Base-by-base conservation (phyloP, 1,140 invertebrate genomes). In the Druon quercuslanigerum region DNA sequence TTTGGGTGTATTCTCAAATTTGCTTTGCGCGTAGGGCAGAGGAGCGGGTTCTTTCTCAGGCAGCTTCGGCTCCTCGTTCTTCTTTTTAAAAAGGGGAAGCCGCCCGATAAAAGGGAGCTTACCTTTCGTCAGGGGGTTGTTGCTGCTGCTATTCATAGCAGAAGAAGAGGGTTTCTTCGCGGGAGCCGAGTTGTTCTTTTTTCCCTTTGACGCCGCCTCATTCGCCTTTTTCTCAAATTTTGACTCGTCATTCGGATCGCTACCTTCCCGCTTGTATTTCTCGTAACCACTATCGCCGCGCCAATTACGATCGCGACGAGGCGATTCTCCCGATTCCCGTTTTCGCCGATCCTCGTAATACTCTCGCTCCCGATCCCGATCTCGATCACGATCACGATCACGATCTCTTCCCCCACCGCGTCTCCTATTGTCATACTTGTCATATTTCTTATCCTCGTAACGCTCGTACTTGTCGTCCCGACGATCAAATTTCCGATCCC, bases 31-130 rank as follows among this genome's bases (percentile, higher is more conserved):
- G 50, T 92, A 91, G 0, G 90, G 90, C 6, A 92, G 72, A 0
- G 90, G 87, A 0, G 89, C 80, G 1, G 90, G 87, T 50, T 91
- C 90, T 25, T 91, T 91, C 14, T 91, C 90, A 7, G 87, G 85
- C 17, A 87, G 25, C 51, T 91, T 90, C 5, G 88, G 87, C 50
- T 92, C 92, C 52, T 92, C 92, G 0, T 83, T 82, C 76, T 93
- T 93, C 72, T 94, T 95, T 79, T 95, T 95, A 71, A 95, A 94
- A 51, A 95, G 85, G 2, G 94, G 94, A 89, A 95, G 93, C 81
- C 94, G 89, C 1, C 94, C 94, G 71, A 95, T 95, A 76, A 95
- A 95, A 0, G 94, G 94, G 50, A 95, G 81, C 82, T 95, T 95
- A n/a, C 94, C 90, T 56, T 90, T 91, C 3, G 80, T 76, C 0